These are phyloP conservation scores for Patella caerulea DNA, from an alignment of 2,888 invertebrate species.

Conservation along the genomic window DNA sequence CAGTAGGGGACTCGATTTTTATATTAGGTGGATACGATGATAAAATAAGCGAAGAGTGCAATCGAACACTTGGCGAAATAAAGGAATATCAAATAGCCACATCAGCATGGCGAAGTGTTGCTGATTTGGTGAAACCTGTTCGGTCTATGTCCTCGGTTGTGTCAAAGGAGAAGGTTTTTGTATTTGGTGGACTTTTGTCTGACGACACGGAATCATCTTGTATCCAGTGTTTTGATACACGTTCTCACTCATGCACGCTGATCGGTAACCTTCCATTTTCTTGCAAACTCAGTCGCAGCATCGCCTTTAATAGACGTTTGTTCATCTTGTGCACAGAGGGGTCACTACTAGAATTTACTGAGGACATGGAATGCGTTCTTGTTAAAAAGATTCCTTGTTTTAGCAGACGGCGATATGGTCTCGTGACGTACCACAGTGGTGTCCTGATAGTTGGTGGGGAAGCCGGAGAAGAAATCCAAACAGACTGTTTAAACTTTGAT, in stretches of 20 bases:
- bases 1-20: constrained; percentile 50
- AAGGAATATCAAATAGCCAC: constrained; percentile 50
- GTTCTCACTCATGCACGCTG: constrained; percentile 39
- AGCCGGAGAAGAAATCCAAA: constrained; percentile 40
- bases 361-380: constrained; percentile 38
- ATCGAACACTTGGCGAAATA: constrained; percentile 43
- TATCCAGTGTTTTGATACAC: constrained; percentile 53
- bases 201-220: constrained; percentile 51
- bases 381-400: constrained; percentile 46
- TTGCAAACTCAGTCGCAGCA: constrained; percentile 48
- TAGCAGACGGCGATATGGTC: constrained; percentile 49
- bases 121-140: constrained; percentile 41
- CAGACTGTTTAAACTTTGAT: constrained; percentile 47
- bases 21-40: constrained; percentile 56
- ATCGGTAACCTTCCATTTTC: constrained; percentile 46
- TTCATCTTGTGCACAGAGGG: constrained; percentile 56
- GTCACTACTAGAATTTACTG: constrained; percentile 42
- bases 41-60: constrained; percentile 46
- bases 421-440: constrained; percentile 44
- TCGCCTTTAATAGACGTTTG: constrained; percentile 48
- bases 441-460: constrained; percentile 51
- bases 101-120: constrained; percentile 42
- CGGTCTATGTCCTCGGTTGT: constrained; percentile 52
- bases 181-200: constrained; percentile 49
- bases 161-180: constrained; percentile 50